A percentile compares a stretch with the other conserved stretches of the same genome.
phyloP scores from a whole-genome alignment of 1,140 invertebrate genomes.

The Drosophila prosaltans region DNA sequence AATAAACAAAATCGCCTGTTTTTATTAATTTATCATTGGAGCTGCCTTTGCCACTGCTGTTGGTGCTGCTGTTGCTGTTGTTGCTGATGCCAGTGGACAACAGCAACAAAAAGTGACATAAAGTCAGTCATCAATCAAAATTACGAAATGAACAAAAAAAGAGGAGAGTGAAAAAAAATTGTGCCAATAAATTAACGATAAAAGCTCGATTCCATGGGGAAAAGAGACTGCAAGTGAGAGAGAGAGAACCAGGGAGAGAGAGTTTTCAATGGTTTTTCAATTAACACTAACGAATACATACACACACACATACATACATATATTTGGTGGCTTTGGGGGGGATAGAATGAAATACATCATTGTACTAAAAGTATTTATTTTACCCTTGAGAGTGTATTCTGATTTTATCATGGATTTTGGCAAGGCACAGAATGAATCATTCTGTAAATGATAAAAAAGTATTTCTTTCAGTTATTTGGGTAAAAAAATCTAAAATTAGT shows the following conservation, averaged over 20 bases:
- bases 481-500: too few relatives aligned
- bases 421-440: too few relatives aligned
- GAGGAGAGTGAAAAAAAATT: conserved; percentile 40
- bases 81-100: conserved; percentile 25
- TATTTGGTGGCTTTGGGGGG: neutral
- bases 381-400: too few relatives aligned
- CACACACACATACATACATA: too few relatives aligned
- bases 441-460: too few relatives aligned
- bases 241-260: neutral
- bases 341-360: neutral
- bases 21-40: conserved; percentile 79
- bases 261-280: conserved; percentile 34
- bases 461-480: too few relatives aligned
- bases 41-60: conserved; percentile 17
- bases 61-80: conserved; percentile 16
- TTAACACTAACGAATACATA: conserved; percentile 17
- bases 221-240: neutral
- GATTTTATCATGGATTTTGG: too few relatives aligned
- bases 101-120: conserved; percentile 67
- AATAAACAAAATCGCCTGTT: conserved; percentile 43
- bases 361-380: neutral
- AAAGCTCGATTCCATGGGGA: conserved; percentile 47
- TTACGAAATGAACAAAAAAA: conserved; percentile 61
- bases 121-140: conserved; percentile 81
- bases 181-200: conserved; percentile 70